phyloP scores from a whole-genome alignment of 1,140 invertebrate genomes.

The Galleria mellonella region DNA sequence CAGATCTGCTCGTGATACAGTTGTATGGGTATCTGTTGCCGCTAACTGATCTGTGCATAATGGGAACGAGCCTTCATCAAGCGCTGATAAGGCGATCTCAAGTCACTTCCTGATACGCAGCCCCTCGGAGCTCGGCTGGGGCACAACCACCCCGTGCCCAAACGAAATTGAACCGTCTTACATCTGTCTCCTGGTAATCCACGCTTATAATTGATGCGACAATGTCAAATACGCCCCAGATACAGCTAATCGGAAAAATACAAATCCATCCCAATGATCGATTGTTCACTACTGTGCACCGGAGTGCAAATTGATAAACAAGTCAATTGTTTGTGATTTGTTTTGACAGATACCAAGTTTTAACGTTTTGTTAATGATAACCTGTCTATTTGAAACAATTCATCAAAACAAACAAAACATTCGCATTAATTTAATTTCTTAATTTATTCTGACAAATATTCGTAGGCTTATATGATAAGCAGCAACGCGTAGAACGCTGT shows the following conservation, averaged over 20 bases:
- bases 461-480: no score
- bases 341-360: conserved; percentile 13
- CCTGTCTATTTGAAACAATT: no score
- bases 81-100: conserved; percentile 26
- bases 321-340: conserved; percentile 7
- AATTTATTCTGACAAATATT: no score
- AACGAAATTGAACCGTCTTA: conserved; percentile 66
- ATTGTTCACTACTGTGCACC: conserved; percentile 28
- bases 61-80: conserved; percentile 28
- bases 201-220: conserved; percentile 71
- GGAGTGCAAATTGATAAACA: conserved; percentile 16
- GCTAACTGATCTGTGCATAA: conserved; percentile 13
- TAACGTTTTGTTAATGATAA: conserved; percentile 3
- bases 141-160: conserved; percentile 16
- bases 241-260: conserved; percentile 70
- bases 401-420: no score
- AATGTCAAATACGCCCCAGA: conserved; percentile 57
- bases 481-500: no score
- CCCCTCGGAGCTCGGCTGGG: conserved; percentile 8
- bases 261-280: conserved; percentile 62
- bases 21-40: no score
- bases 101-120: conserved; percentile 32
- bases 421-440: no score
- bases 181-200: conserved; percentile 66
- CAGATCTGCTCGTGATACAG: no score